Percentiles rank a stretch among this genome's conserved stretches.
Evolutionary conservation across 2,797 vertebrate species (phyloP).

Genomic region (Scyliorhinus canicula): DNA sequence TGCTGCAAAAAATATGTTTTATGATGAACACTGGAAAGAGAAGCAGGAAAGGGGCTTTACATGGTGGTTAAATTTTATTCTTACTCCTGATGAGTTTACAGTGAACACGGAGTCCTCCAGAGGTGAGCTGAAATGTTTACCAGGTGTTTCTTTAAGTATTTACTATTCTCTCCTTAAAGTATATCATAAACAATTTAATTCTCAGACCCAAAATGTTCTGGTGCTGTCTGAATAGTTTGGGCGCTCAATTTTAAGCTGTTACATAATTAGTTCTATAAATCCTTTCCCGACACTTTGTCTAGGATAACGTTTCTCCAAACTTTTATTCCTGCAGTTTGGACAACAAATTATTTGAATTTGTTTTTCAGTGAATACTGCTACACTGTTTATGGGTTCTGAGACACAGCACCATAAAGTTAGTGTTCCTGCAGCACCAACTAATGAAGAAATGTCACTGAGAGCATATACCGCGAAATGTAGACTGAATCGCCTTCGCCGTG

Average conservation of each 20-base stretch:
- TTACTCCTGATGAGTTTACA: constrained; percentile 88
- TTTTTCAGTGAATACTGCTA: constrained; percentile 70
- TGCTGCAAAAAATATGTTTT: constrained; percentile 93
- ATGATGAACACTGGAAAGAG: constrained; percentile 91
- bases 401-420: constrained; percentile 57
- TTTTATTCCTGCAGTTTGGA: not conserved
- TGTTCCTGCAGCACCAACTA: constrained; percentile 79
- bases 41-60: constrained; percentile 89
- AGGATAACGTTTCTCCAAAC: not conserved
- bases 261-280: not conserved
- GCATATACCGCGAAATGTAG: constrained; percentile 76
- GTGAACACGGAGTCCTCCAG: constrained; percentile 72
- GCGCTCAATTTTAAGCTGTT: not conserved
- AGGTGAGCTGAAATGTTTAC: constrained; percentile 58
- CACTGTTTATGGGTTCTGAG: constrained; percentile 67
- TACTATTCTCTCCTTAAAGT: not conserved
- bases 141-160: too few species aligned
- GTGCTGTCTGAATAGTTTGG: not conserved
- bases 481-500: constrained; percentile 75
- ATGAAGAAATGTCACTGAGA: constrained; percentile 84
- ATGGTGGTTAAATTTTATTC: constrained; percentile 92
- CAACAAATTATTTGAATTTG: not conserved
- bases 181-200: not conserved
- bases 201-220: not conserved
- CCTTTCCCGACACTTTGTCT: not conserved